Conservation (phyloP, 2,888 invertebrate species). For the Ophion costatus region DNA sequence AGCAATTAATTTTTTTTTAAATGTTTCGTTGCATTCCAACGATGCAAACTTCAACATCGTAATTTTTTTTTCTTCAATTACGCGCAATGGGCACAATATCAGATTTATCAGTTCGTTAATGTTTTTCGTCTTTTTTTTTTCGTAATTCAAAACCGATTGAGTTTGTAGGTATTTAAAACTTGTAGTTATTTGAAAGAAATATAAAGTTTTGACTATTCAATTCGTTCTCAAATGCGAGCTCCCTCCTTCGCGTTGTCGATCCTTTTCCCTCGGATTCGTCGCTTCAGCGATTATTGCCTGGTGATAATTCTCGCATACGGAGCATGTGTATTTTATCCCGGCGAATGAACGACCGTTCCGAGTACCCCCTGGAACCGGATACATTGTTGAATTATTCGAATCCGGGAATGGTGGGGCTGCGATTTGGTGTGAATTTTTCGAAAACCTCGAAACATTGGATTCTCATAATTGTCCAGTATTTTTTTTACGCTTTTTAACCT, state of each 20-base stretch:
- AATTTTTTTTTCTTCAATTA: neutral
- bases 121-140: neutral
- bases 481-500: neutral
- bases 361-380: constrained; percentile 27
- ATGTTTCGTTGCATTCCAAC: too few relatives aligned
- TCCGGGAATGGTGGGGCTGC: constrained; percentile 50
- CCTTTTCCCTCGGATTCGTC: constrained; percentile 54
- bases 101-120: neutral
- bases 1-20: too few relatives aligned
- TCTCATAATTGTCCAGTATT: neutral
- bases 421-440: constrained; percentile 21
- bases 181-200: neutral
- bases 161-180: neutral
- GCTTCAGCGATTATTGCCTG: constrained; percentile 53
- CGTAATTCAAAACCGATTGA: neutral
- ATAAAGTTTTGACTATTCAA: neutral
- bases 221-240: neutral
- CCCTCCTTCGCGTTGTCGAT: neutral
- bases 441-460: neutral
- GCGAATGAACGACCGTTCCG: constrained; percentile 26
- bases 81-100: neutral
- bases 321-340: constrained; percentile 36
- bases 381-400: constrained; percentile 54
- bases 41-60: too few relatives aligned
- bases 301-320: constrained; percentile 13